These are phyloP conservation scores for Acrocephalus kingi DNA, from an alignment of 2,113 vertebrate genomes.

Conservation along the genomic window DNA sequence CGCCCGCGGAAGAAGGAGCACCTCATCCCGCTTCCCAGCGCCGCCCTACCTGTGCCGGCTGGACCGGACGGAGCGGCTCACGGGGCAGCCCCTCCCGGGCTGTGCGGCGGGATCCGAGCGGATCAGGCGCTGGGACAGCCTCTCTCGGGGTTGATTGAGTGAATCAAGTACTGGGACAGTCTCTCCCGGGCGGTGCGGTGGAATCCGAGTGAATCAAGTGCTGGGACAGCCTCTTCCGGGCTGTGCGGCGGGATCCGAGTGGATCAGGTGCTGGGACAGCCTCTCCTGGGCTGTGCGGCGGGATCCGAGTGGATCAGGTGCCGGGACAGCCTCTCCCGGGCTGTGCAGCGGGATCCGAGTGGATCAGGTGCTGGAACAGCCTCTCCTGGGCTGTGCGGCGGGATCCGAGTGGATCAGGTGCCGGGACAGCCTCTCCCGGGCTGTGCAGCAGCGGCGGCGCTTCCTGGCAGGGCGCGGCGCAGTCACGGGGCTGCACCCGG, in stretches of 20 bases:
- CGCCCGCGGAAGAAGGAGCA: neutral
- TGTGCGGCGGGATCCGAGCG: neutral
- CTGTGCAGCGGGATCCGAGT: neutral
- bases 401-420: neutral
- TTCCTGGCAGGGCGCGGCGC: neutral
- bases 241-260: neutral
- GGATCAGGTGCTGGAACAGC: neutral
- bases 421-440: neutral
- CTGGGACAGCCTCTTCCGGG: neutral
- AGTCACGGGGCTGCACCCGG: neutral
- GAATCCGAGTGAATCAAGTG: too few relatives aligned
- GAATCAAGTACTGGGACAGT: fast-evolving
- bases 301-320: neutral
- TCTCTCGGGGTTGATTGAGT: neutral
- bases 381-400: neutral
- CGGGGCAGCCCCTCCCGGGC: neutral
- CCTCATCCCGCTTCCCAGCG: neutral
- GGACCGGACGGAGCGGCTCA: neutral
- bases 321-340: neutral
- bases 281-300: neutral
- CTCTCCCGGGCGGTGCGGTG: fast-evolving
- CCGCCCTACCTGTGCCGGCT: neutral
- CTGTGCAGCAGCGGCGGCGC: too few relatives aligned
- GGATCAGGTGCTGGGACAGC: neutral
- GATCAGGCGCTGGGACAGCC: neutral